Evolutionary conservation across 2,113 vertebrate genomes (phyloP).

Genomic region (Alethe castanea): DNA sequence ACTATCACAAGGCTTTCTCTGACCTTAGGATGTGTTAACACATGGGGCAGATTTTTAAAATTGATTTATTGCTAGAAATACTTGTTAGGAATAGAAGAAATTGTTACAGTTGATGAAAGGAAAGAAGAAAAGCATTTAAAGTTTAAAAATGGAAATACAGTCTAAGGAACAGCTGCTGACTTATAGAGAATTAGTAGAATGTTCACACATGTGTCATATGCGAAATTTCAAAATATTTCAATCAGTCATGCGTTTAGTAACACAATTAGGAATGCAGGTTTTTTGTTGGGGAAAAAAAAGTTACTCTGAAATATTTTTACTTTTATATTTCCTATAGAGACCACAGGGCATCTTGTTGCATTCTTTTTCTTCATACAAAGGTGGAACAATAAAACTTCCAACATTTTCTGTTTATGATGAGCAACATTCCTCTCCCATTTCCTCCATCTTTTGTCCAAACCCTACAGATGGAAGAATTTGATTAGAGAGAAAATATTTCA

Average conservation of each 20-base stretch:
- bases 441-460: neutral
- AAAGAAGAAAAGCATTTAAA: neutral
- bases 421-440: neutral
- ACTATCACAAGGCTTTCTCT: neutral
- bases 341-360: neutral
- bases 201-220: neutral
- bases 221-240: slow-evolving; percentile 1
- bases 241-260: neutral
- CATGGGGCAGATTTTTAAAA: neutral
- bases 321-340: neutral
- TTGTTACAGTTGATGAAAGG: neutral
- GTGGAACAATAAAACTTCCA: neutral
- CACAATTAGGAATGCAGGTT: rapidly evolving
- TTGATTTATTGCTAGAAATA: neutral
- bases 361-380: neutral
- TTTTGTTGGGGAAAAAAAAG: neutral
- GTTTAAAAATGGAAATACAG: neutral
- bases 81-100: neutral
- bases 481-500: neutral
- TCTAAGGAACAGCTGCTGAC: neutral
- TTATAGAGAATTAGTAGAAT: neutral
- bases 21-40: neutral
- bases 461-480: neutral
- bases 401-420: neutral
- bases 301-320: neutral